Base-by-base conservation (phyloP, 2,797 vertebrate species). In the Natrix natrix region DNA sequence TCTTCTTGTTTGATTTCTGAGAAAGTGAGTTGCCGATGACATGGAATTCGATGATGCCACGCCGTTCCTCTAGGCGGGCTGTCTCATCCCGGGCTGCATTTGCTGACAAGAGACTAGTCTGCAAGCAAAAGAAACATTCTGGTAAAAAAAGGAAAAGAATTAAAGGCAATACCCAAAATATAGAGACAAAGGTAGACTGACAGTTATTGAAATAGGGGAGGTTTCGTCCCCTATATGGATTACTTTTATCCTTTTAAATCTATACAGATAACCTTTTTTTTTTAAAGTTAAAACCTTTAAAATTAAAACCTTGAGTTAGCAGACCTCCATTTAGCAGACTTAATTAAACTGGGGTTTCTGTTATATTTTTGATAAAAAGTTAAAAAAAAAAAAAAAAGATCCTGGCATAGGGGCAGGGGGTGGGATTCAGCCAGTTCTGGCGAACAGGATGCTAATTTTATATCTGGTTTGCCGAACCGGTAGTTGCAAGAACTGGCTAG, bases 21-120 rank as follows among this genome's bases (percentile, higher is more conserved):
- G 99, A 99, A 60, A 99, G 98, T 0, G 99, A 99, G 97, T 99
- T 99, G 95, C 99, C 99, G 0, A 99, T 99, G 91, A 99, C 99
- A 0, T 99, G 99, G 97, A 99, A 99, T 97, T 99, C 99, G 0
- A 99, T 99, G 96, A 99, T 99, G 93, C 99, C 99, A 0, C 99
- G 98, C 3, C 99, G 97, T 97, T 99, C 99, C 97, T 99, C 99
- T 95, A 99, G 97, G 94, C 99, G 98, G 13, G 99, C 99, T 0
- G 99, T 99, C 97, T 99, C 99, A 0, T 99, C 99, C 12, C 99
- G 98, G 0, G 99, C 99, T 0, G 99, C 99, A 0, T 99, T 99
- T 1, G 99, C 99, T 0, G 99, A 99, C 96, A 99, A 97, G 89
- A 99, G 97, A 96, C 99, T 99, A 0, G 99, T 99, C 97, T 97